Evolutionary conservation across 2,888 invertebrate species (phyloP), one percentile per base, ranked within the genome.

Genomic region (Morpho helenor): DNA sequence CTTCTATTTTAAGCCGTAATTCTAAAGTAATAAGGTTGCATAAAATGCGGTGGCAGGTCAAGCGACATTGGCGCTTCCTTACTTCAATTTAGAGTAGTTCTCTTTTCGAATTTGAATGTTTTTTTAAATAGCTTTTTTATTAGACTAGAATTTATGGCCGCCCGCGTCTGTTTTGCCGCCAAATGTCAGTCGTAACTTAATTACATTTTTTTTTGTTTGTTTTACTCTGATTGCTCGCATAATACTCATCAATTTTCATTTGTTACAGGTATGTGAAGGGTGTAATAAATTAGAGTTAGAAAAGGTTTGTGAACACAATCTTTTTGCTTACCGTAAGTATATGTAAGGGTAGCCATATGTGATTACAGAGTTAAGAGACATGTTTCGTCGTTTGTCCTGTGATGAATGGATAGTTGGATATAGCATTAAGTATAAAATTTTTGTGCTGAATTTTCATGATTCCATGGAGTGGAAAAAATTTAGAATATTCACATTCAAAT

Each of bases 91-190:
- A 69, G 67, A 72, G 67, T 69, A 72, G 79, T 76, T 79, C 80
- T 77, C 74, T 77, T 80, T 85, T 80, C 77, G 72, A 82, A 81
- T 85, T 85, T 79, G 82, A 83, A 80, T 81, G 80, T 83, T 82
- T 82, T 43, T 85, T 83, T 79, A 82, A 84, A 88, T 87, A 87
- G 82, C 84, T 85, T 87, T 87, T 88, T 87, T 87, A 88, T 87
- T 88, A 83, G 87, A 77, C 76, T 79, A 76, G 75, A 84, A 87
- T 88, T 87, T 87, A 88, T 86, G 77, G 75, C 70, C 69, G 70
- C 74, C 73, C 73, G 76, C 72, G 72, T 80, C 75, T 76, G 77
- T 80, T 81, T 83, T 79, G 80, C 82, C 77, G 84, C 84, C 84
- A 82, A 81, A 81, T 80, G 70, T 79, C 75, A 76, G 73, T 73